These are phyloP conservation scores for Rutilus rutilus DNA, from an alignment of 2,113 vertebrate genomes.

Conservation along the genomic window DNA sequence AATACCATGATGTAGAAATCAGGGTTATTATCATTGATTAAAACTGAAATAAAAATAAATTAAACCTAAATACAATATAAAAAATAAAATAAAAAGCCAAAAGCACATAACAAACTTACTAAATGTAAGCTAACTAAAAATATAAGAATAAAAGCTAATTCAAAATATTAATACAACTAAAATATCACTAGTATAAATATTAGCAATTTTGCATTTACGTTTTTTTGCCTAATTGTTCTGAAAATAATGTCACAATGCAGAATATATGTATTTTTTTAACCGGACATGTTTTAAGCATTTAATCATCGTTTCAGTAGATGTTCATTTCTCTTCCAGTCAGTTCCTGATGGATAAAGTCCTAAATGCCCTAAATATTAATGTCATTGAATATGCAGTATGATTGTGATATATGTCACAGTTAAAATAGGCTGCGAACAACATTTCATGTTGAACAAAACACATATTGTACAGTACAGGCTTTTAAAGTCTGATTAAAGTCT, in stretches of 20 bases:
- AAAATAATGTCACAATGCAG: not conserved
- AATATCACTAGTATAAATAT: too few species aligned
- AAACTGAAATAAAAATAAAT: too few species aligned
- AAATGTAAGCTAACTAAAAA: too few species aligned
- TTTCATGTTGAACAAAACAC: not conserved
- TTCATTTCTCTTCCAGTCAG: not conserved
- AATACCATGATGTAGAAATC: not conserved
- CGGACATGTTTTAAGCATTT: not conserved
- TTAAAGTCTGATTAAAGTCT: slow-evolving; percentile 2
- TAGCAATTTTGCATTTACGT: not conserved
- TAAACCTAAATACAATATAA: too few species aligned
- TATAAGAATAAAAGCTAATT: too few species aligned
- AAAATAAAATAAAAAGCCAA: too few species aligned
- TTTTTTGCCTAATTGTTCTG: not conserved
- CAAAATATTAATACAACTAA: too few species aligned
- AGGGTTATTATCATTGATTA: too few species aligned
- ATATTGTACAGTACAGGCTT: not conserved
- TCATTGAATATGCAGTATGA: not conserved
- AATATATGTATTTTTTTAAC: not conserved
- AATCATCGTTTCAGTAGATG: not conserved
- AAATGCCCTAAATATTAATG: not conserved
- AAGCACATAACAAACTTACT: too few species aligned
- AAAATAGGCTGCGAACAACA: not conserved
- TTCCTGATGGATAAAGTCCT: not conserved
- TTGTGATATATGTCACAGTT: not conserved